These are phyloP conservation scores for Arnoldichthys spilopterus DNA, from an alignment of 2,797 vertebrate genomes.

Conservation along the genomic window DNA sequence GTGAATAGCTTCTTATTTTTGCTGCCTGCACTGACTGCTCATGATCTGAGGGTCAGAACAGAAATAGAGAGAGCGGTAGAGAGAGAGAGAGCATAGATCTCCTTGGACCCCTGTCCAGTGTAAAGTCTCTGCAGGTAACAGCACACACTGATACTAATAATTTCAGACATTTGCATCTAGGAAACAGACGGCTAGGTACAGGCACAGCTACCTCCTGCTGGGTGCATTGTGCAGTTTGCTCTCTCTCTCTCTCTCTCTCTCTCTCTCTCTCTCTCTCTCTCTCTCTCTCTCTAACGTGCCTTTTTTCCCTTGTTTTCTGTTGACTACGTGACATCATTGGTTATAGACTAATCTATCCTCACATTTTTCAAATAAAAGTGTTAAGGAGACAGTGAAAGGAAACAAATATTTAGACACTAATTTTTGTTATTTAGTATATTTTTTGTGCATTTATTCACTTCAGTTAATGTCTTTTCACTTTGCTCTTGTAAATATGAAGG, in stretches of 20 bases:
- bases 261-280: background rate
- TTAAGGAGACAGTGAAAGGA: no score
- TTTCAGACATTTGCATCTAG: conserved; percentile 47
- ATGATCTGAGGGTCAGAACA: conserved; percentile 51
- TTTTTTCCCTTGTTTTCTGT: background rate
- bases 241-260: conserved; percentile 5
- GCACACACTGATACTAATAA: conserved; percentile 56
- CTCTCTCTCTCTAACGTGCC: no score
- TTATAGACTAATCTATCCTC: no score
- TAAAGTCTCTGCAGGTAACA: conserved; percentile 47
- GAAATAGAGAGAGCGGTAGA: conserved; percentile 55
- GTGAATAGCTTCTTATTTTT: background rate
- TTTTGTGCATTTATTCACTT: no score
- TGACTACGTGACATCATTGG: background rate
- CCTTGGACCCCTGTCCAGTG: conserved; percentile 65
- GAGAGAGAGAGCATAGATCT: conserved; percentile 77
- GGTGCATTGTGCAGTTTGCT: no score
- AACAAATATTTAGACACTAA: no score
- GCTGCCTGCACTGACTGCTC: conserved; percentile 16
- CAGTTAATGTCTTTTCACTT: no score
- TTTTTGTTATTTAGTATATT: no score
- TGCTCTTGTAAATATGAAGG: no score
- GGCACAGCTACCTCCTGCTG: conserved; percentile 17
- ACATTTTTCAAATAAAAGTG: no score
- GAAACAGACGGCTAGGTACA: conserved; percentile 36